Conservation (phyloP, 2,113 vertebrate species). For the Corapipo altera region DNA sequence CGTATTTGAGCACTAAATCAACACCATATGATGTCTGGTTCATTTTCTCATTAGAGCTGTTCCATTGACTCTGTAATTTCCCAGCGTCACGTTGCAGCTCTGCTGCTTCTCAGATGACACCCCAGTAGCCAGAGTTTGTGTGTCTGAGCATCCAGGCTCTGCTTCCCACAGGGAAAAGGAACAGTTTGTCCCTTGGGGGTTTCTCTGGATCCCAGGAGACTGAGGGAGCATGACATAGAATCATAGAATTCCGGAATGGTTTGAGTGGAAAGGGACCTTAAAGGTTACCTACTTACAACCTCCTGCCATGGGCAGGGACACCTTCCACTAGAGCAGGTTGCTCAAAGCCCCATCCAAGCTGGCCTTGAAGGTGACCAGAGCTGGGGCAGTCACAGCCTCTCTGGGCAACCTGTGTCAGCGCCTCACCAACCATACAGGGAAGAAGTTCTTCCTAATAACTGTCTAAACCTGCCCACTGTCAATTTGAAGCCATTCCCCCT, state of each 20-base stretch:
- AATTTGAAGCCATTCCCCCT: neutral
- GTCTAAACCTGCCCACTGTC: neutral
- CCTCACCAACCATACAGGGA: neutral
- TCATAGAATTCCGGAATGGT: neutral
- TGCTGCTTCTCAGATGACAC: rapidly evolving
- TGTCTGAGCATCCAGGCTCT: neutral
- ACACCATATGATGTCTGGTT: conserved; percentile 8
- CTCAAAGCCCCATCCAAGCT: neutral
- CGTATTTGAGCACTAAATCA: neutral
- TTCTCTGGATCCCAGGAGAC: neutral
- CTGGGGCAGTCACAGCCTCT: neutral
- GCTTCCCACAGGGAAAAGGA: neutral
- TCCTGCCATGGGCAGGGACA: neutral
- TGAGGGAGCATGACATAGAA: rapidly evolving
- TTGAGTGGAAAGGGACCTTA: neutral
- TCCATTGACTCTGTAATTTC: neutral
- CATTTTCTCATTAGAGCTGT: neutral
- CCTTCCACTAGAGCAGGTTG: neutral
- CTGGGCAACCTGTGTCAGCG: neutral
- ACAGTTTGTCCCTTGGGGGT: neutral
- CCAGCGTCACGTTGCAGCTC: neutral
- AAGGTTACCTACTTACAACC: neutral
- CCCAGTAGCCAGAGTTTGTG: neutral
- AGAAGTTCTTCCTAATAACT: neutral
- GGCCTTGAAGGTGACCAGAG: neutral